A percentile compares a stretch with the other conserved stretches of the same genome.
phyloP scores from a whole-genome alignment of 2,888 invertebrate species.

The Phorcus lineatus region DNA sequence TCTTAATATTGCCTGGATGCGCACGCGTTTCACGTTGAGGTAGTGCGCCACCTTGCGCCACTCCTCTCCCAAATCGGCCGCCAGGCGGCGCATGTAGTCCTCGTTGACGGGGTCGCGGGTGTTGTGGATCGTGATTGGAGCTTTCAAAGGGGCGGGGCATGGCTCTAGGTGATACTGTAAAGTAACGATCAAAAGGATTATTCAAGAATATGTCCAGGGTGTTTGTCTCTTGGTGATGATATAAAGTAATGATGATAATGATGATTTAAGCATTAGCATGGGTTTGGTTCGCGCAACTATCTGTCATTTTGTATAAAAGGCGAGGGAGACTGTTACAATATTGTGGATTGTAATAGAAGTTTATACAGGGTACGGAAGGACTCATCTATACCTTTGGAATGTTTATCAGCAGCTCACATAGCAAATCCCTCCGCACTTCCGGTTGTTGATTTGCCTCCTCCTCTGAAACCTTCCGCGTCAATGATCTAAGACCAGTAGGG shows the following conservation, averaged over 20 bases:
- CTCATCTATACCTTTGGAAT: constrained; percentile 63
- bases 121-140: constrained; percentile 59
- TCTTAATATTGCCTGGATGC: constrained; percentile 58
- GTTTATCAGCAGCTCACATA: constrained; percentile 64
- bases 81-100: constrained; percentile 55
- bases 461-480: constrained; percentile 35
- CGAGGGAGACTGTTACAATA: no score
- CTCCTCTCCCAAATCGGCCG: constrained; percentile 68
- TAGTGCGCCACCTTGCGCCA: constrained; percentile 65
- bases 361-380: no score
- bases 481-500: not conserved
- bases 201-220: no score
- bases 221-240: no score
- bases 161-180: constrained; percentile 62
- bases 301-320: no score
- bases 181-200: not conserved
- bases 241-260: no score
- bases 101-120: constrained; percentile 60
- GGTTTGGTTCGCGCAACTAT: no score
- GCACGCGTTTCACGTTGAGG: constrained; percentile 62
- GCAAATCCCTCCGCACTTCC: constrained; percentile 49
- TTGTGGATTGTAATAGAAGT: no score
- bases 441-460: constrained; percentile 10
- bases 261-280: no score
- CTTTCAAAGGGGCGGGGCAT: constrained; percentile 47